Evolutionary conservation across 2,797 vertebrate genomes (phyloP), one percentile per base, ranked within the genome.

Genomic region (Acanthornis magna): DNA sequence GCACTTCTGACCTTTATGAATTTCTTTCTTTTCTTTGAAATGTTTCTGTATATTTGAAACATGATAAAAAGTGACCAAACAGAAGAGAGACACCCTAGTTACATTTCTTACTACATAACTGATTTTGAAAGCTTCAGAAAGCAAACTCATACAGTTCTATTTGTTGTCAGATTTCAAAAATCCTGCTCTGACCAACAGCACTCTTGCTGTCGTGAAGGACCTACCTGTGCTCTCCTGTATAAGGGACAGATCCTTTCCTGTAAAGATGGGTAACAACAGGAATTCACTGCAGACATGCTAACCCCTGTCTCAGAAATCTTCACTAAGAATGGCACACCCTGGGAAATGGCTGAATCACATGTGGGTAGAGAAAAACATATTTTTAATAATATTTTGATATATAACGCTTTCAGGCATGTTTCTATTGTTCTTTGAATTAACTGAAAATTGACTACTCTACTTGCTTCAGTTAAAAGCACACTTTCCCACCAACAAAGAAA

Each of bases 1-100:
- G 74, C 17, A 76, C 60, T 90, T 68, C 29, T 96, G 95, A 88
- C 88, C 76, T 93, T 91, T 50, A 88, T 63, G 43, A 54, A 2
- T 66, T 43, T 32, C 23, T 48, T 30, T 40, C 45, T 72, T 75
- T 53, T 21, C 47, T 45, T 6, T 58, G 18, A 94, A 92, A 75
- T 67, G 4, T 75, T 81, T 78, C 61, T 70, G 13, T 19, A 8
- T 42, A 45, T 86, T 88, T 81, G 62, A 81, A 92, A 73, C 5
- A 11, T 8, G 7, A 72, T 67, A 34, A 86, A 76, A 94, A 88
- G 48, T 72, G 60, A 68, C 73, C 67, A 81, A 83, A 85, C 7
- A 72, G 27, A 27, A 88, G 34, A 68, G 53, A 82, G 38, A 77
- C 13, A 90, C 80, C 54, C 7, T 63, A 21, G 13, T 58, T 10